Conservation (phyloP, 2,113 vertebrate genomes). For the Takifugu bimaculatus region DNA sequence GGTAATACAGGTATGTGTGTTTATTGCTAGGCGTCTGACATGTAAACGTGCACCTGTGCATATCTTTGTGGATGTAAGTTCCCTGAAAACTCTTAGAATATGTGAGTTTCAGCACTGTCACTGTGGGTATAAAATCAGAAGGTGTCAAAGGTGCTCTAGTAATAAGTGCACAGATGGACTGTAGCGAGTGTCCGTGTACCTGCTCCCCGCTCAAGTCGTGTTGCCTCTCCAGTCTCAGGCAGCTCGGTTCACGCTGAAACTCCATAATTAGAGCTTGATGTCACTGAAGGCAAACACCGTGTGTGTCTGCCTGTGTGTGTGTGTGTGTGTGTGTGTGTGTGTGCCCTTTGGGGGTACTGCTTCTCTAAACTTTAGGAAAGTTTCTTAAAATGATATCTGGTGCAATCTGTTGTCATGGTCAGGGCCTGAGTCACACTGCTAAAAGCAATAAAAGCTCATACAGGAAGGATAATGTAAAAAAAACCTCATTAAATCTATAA, state of each 20-base stretch:
- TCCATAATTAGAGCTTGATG: conserved; percentile 52
- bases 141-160: conserved; percentile 38
- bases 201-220: conserved; percentile 18
- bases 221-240: conserved; percentile 30
- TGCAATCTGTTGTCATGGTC: background rate
- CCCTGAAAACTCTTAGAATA: background rate
- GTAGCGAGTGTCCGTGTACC: conserved; percentile 6
- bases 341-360: background rate
- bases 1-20: no score
- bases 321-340: no score
- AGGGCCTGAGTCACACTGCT: background rate
- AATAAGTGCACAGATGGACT: conserved; percentile 25
- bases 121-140: conserved; percentile 16
- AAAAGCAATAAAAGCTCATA: no score
- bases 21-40: conserved; percentile 8
- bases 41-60: background rate
- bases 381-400: conserved; percentile 10
- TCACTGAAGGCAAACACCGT: conserved; percentile 29
- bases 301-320: conserved; percentile 1
- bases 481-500: no score
- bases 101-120: conserved; percentile 6
- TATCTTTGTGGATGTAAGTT: background rate
- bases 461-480: no score
- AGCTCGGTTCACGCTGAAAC: conserved; percentile 31
- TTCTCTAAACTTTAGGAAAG: conserved; percentile 1